Evolutionary conservation across 2,113 vertebrate genomes (phyloP).

Genomic region (Sprattus sprattus): DNA sequence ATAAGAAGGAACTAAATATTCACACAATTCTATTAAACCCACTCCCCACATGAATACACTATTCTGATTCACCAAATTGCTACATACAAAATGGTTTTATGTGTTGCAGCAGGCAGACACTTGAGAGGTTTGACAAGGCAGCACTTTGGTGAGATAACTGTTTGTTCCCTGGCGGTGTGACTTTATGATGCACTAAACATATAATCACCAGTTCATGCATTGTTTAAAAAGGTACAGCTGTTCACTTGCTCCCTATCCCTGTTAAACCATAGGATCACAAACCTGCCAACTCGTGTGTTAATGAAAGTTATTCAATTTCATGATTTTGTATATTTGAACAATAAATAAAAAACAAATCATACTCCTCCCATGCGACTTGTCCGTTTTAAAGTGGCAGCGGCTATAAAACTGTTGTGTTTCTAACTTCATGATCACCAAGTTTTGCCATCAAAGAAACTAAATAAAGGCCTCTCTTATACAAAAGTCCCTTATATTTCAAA

Average conservation of each 20-base stretch:
- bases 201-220: conserved; percentile 9
- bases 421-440: not conserved
- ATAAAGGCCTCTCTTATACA: not conserved
- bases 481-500: not conserved
- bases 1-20: not conserved
- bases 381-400: not conserved
- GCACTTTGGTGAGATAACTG: conserved; percentile 4
- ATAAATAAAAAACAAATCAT: not conserved
- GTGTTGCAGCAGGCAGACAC: not conserved
- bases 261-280: not conserved
- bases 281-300: not conserved
- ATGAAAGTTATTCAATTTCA: not conserved
- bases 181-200: conserved; percentile 18
- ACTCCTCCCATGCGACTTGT: not conserved
- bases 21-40: not conserved
- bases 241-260: not conserved
- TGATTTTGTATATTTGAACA: not conserved
- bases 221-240: conserved; percentile 7
- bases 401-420: not conserved
- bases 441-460: not conserved
- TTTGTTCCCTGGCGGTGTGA: not conserved
- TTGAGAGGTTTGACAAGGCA: conserved; percentile 2
- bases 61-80: not conserved
- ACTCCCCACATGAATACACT: not conserved
- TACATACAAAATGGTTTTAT: not conserved